Conservation (phyloP, 2,888 invertebrate genomes). For the Diogma glabrata region DNA sequence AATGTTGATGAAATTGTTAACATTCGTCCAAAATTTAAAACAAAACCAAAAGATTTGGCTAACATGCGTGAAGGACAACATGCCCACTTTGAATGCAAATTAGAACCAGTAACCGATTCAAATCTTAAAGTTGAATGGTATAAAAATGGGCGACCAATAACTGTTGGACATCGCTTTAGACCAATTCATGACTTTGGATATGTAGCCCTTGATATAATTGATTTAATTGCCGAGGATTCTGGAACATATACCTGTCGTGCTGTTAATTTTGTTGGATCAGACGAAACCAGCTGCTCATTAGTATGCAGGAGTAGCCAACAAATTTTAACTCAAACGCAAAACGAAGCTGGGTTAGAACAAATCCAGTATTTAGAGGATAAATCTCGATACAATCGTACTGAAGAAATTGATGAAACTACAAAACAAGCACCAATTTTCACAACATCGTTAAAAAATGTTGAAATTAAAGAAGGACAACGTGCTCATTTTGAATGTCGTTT, state of each 20-base stretch:
- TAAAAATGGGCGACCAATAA: slow-evolving; percentile 88
- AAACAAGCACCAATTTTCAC: slow-evolving; percentile 90
- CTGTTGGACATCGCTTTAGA: slow-evolving; percentile 87
- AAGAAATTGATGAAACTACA: slow-evolving; percentile 68
- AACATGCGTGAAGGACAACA: slow-evolving; percentile 81
- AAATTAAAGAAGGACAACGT: slow-evolving; percentile 87
- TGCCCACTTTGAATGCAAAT: slow-evolving; percentile 95
- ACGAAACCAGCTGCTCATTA: slow-evolving; percentile 67
- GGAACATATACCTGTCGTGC: slow-evolving; percentile 91
- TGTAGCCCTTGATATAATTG: slow-evolving; percentile 92
- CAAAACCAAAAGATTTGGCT: slow-evolving; percentile 75
- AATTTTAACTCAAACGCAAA: slow-evolving; percentile 74
- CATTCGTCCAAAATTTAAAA: slow-evolving; percentile 71
- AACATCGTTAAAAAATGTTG: slow-evolving; percentile 79
- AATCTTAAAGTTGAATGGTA: slow-evolving; percentile 96
- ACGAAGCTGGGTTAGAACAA: slow-evolving; percentile 77
- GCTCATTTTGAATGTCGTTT: slow-evolving; percentile 91
- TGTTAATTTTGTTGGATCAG: slow-evolving; percentile 78
- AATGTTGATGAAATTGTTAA: slow-evolving; percentile 73
- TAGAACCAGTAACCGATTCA: slow-evolving; percentile 93
- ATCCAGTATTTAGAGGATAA: slow-evolving; percentile 83
- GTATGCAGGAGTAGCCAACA: slow-evolving; percentile 65
- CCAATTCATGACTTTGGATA: slow-evolving; percentile 98
- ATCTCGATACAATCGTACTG: slow-evolving; percentile 61
- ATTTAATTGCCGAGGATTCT: slow-evolving; percentile 90